Conservation (phyloP, 2,113 vertebrate species). For the Barnardius zonarius region DNA sequence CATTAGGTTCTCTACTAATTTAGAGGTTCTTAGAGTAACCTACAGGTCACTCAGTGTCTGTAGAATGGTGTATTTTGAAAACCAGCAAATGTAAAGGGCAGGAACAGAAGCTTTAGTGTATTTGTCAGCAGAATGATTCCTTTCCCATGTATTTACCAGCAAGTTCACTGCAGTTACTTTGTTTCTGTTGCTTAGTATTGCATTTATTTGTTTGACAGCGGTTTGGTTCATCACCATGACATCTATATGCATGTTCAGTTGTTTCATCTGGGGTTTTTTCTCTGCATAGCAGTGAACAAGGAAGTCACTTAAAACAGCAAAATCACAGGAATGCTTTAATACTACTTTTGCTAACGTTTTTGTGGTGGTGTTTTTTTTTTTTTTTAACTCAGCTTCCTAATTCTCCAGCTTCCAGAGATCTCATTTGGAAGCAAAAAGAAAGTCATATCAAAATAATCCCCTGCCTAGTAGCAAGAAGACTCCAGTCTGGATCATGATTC, state of each 20-base stretch:
- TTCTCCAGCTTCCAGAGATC: not conserved
- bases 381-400: not conserved
- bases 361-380: not conserved
- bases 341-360: not conserved
- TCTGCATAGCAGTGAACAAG: not conserved
- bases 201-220: not conserved
- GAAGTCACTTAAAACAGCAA: not conserved
- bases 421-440: not conserved
- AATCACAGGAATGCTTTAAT: not conserved
- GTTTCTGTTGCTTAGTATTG: not conserved
- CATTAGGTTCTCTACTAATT: not conserved
- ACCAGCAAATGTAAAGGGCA: not conserved
- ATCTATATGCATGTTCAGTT: not conserved
- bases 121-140: not conserved
- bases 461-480: not conserved
- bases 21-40: not conserved
- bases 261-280: not conserved
- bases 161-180: not conserved
- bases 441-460: not conserved
- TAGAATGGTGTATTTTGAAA: not conserved
- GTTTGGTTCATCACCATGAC: not conserved
- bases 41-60: not conserved
- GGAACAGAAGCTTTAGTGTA: not conserved
- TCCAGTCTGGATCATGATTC: not conserved
- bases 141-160: not conserved